phyloP scores from a whole-genome alignment of 2,797 vertebrate genomes.

The Peromyscus nudipes region DNA sequence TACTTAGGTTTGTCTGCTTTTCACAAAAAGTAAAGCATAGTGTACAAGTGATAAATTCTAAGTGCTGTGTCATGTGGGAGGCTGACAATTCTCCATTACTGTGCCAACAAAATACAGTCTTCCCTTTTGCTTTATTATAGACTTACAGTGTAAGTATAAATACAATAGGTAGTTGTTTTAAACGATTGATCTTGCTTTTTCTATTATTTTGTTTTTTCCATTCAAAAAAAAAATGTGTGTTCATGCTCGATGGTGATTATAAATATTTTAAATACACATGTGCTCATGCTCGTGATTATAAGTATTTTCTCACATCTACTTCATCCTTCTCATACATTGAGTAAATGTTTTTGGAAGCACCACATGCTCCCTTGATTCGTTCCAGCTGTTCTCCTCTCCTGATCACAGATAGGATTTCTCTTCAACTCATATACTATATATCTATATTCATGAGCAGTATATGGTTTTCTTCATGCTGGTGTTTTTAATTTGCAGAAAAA shows the following conservation, averaged over 20 bases:
- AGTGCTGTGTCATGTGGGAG: neutral
- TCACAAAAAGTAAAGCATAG: neutral
- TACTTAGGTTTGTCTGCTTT: neutral
- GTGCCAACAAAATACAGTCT: neutral
- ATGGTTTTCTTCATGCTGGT: neutral
- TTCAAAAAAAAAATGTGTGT: conserved; percentile 6
- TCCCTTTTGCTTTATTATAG: neutral
- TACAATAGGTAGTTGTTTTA: neutral
- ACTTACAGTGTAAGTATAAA: neutral
- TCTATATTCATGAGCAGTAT: neutral
- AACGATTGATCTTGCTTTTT: conserved; percentile 13
- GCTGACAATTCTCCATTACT: neutral
- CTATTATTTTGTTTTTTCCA: neutral
- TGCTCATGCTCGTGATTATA: neutral
- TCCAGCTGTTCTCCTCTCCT: neutral
- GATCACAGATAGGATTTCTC: neutral
- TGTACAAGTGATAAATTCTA: neutral
- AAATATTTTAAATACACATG: neutral
- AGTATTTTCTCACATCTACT: conserved; percentile 2
- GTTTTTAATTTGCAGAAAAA: neutral
- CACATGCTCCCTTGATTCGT: neutral
- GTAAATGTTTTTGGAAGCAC: neutral
- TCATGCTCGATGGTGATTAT: neutral
- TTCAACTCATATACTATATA: neutral
- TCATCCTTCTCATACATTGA: neutral